Percentiles rank a stretch among this genome's conserved stretches.
Conservation (phyloP, 35 echinoderm and acorn worm species). For the Strongylocentrotus purpuratus region DNA sequence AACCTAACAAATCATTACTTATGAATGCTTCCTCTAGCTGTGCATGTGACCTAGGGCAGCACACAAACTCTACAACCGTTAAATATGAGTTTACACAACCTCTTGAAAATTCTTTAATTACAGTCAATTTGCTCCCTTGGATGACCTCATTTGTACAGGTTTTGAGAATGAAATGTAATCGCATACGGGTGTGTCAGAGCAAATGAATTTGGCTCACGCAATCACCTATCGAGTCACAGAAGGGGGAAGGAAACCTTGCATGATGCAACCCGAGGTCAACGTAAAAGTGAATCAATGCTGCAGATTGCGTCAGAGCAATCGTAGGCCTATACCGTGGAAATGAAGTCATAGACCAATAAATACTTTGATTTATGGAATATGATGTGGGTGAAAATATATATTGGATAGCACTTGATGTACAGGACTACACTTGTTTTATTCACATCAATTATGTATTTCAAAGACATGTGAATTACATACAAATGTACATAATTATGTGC, state of each 20-base stretch:
- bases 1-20: background rate
- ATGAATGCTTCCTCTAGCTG: background rate
- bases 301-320: too few species aligned
- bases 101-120: constrained; percentile 4
- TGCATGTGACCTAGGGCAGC: background rate
- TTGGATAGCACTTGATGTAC: too few species aligned
- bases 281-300: background rate
- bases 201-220: background rate
- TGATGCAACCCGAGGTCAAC: background rate
- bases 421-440: too few species aligned
- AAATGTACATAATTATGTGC: too few species aligned
- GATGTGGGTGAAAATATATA: too few species aligned
- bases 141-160: background rate
- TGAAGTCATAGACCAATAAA: too few species aligned
- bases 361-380: too few species aligned
- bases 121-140: background rate
- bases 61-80: background rate
- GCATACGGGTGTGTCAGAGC: constrained; percentile 14
- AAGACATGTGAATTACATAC: too few species aligned
- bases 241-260: background rate
- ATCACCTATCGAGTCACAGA: background rate
- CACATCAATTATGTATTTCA: too few species aligned
- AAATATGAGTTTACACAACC: background rate
- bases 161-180: background rate
- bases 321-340: too few species aligned